These are phyloP conservation scores for Pristionchus arcanus DNA, from an alignment of 2,888 invertebrate genomes.

Conservation along the genomic window DNA sequence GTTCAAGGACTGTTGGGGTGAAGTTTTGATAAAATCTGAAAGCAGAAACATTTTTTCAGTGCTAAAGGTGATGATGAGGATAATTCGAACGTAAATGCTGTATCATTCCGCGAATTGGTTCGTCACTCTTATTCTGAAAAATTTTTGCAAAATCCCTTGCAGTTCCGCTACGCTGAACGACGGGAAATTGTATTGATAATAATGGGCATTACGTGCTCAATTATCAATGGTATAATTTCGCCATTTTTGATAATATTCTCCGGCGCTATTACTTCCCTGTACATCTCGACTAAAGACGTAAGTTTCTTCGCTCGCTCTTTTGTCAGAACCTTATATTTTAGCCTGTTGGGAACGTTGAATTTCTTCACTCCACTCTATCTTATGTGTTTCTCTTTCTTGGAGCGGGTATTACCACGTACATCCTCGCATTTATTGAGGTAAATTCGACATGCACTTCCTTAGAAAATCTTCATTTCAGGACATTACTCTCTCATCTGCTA, in stretches of 20 bases:
- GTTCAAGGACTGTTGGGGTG: neutral
- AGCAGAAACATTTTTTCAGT: neutral
- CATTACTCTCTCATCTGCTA: neutral
- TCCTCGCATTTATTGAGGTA: conserved; percentile 25
- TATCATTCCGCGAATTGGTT: conserved; percentile 12
- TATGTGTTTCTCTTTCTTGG: neutral
- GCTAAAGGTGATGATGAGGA: conserved; percentile 36
- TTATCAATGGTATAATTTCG: neutral
- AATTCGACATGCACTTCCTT: neutral
- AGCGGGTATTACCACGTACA: neutral
- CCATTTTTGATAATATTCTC: neutral
- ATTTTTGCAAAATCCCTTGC: neutral
- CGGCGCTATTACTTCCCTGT: neutral
- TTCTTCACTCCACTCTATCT: neutral
- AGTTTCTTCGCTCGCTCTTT: neutral
- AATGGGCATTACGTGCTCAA: neutral
- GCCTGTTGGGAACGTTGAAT: neutral
- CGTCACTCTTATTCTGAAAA: neutral
- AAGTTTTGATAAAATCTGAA: neutral
- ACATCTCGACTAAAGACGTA: conserved; percentile 1
- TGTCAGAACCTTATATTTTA: neutral
- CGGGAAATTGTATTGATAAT: neutral
- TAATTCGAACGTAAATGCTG: neutral
- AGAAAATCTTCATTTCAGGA: neutral
- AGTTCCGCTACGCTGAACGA: conserved; percentile 31